Percentiles rank a stretch among this genome's conserved stretches.
Conservation (phyloP, 2,888 invertebrate species). For the Rhagonycha lutea region DNA sequence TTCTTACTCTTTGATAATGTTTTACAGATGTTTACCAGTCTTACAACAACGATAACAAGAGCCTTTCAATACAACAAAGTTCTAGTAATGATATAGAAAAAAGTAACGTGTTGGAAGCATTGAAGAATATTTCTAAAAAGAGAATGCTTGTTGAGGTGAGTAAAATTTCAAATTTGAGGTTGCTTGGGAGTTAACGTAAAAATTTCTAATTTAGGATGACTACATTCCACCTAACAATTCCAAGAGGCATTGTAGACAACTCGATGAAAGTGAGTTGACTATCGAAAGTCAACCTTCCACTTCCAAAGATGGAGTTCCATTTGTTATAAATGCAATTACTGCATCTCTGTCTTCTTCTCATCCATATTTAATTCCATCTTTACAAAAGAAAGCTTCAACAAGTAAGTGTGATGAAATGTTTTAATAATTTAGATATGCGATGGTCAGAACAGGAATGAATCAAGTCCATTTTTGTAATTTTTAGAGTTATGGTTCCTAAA, state of each 20-base stretch:
- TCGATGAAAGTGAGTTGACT: background rate
- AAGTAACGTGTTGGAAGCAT: constrained; percentile 58
- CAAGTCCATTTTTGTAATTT: no score
- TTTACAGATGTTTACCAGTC: background rate
- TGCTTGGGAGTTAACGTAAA: background rate
- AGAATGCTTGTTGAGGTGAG: constrained; percentile 57
- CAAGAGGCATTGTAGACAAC: background rate
- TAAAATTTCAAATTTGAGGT: constrained; percentile 14
- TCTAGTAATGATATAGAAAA: background rate
- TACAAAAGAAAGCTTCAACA: background rate
- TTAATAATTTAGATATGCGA: no score
- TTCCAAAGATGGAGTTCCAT: constrained; percentile 30
- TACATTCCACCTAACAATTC: background rate
- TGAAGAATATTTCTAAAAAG: constrained; percentile 62
- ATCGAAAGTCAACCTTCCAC: constrained; percentile 34
- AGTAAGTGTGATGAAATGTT: background rate
- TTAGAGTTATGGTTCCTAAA: no score
- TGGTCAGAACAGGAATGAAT: no score
- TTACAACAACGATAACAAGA: background rate
- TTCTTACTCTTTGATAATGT: background rate
- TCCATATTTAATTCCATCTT: background rate
- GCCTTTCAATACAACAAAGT: background rate
- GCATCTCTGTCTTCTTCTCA: constrained; percentile 47
- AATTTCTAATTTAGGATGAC: background rate
- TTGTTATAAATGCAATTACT: constrained; percentile 47